Evolutionary conservation across 2,113 vertebrate genomes (phyloP), one percentile per base, ranked within the genome.

Genomic region (Laticauda colubrina): DNA sequence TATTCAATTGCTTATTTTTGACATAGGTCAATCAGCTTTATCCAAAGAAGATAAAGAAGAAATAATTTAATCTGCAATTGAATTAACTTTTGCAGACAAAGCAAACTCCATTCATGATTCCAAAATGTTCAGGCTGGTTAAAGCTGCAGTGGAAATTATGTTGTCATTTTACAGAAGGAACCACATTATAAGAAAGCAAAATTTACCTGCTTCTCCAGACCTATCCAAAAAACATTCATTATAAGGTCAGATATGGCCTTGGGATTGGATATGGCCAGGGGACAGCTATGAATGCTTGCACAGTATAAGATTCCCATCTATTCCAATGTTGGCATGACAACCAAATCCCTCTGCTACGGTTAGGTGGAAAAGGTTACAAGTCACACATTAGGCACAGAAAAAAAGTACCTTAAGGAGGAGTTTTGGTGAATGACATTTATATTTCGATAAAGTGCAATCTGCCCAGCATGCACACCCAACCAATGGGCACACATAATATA

Each of bases 311-410:
- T 89, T 59, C 88, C 90, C 89, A 57, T 91, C 64, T 0, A 0
- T 91, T 88, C 14, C 86, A 94, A 93, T 0, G 93, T 96, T 96
- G 92, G 23, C 94, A 95, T 93, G 94, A 94, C 96, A 95, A 97
- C 94, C 88, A 96, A 93, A 94, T 95, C 92, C 94, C 94, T 94
- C 90, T 92, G 92, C 54, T 54, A 94, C 89, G 94, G 87, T 94
- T 2, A 45, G 94, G 51, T 89, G 54, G 91, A 45, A 92, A 91
- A 92, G 94, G 91, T 39, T 93, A 93, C 0, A 69, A 94, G 87
- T 85, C 57, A 55, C 92, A 93, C 85, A 64, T 93, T 93, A 94
- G 0, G 92, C 92, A 88, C 11, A 43, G 81, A 94, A 91, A 93
- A 94, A 94, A 93, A 88, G 91, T 89, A 88, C 61, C 94, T 95